Percentiles rank a stretch among this genome's conserved stretches.
These are phyloP conservation scores for Sphenopsis melanotis DNA, from an alignment of 2,797 vertebrate species.

Conservation along the genomic window DNA sequence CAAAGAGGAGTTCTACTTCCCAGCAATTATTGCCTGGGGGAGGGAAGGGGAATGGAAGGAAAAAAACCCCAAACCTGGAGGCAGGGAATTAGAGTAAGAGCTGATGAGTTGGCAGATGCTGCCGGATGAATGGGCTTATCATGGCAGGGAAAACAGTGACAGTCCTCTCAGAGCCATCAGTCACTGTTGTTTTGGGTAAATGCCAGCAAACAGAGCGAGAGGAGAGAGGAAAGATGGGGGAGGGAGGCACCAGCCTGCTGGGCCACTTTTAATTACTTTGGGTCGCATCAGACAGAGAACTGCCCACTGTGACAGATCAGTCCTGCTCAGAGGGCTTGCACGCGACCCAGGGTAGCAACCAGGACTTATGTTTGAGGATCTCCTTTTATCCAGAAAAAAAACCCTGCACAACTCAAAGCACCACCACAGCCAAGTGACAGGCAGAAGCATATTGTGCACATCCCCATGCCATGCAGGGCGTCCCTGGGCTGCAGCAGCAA, in stretches of 20 bases:
- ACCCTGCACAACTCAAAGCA: not conserved
- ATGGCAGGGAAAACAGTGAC: not conserved
- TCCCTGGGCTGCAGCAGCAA: not conserved
- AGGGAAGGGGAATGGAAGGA: not conserved
- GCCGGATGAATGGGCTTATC: not conserved
- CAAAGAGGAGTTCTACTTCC: not conserved
- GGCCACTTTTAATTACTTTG: constrained; percentile 8
- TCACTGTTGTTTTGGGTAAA: constrained; percentile 13
- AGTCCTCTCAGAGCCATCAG: not conserved
- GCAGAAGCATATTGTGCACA: not conserved
- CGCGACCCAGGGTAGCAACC: not conserved
- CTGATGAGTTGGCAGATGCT: constrained; percentile 36
- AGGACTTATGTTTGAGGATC: not conserved
- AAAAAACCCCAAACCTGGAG: not conserved
- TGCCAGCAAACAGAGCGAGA: not conserved
- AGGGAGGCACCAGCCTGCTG: not conserved
- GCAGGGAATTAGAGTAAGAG: not conserved
- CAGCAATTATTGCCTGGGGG: not conserved
- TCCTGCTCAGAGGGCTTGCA: not conserved
- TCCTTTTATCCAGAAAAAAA: constrained; percentile 7
- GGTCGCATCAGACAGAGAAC: constrained; percentile 1
- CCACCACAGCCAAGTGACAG: not conserved
- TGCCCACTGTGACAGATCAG: constrained; percentile 11
- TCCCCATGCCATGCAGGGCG: not conserved
- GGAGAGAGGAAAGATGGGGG: not conserved